Evolutionary conservation across 2,888 invertebrate genomes (phyloP), one percentile per base, ranked within the genome.

Genomic region (Pollenia angustigena): DNA sequence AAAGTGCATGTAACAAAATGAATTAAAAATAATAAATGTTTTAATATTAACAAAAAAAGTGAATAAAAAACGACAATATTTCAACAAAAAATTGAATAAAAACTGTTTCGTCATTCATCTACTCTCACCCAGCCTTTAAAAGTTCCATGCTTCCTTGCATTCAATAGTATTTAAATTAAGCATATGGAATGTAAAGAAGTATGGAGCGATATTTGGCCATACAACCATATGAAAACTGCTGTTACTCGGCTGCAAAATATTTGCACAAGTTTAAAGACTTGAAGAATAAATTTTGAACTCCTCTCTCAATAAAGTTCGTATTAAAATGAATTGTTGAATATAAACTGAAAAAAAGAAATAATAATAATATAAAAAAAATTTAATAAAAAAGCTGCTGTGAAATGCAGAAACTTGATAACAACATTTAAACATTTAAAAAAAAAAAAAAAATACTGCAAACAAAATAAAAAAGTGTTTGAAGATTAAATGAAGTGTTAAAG

Each of bases 131-230:
- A 87, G 91, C 91, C 91, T 91, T 91, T 91, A 91, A 92, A 92
- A 93, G 93, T 93, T 93, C 93, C 93, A 93, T 93, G 93, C 93
- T 93, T 93, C 93, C 93, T 93, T 93, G 93, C 93, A 93, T 93
- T 93, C 93, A 93, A 93, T 93, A 93, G 93, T 93, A 92, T 90
- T 90, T 88, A 90, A 90, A 90, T 90, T 89, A 92, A 87, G 90
- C 93, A 92, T 93, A 93, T 93, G 93, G 93, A 93, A 93, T 93
- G 93, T 93, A 93, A 93, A 93, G 93, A 93, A 93, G 93, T 93
- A 93, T 93, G 93, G 93, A 93, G 93, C 93, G 91, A 90, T 90
- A 92, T 91, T 89, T 91, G 93, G 93, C 93, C 89, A 88, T 88
- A 88, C 88, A 86, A 72, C 88, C 1, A 62, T 32, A 18, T 40